Percentiles rank a stretch among this genome's conserved stretches.
Evolutionary conservation across 2,888 invertebrate genomes (phyloP).

Genomic region (Zygogramma bicolorata): DNA sequence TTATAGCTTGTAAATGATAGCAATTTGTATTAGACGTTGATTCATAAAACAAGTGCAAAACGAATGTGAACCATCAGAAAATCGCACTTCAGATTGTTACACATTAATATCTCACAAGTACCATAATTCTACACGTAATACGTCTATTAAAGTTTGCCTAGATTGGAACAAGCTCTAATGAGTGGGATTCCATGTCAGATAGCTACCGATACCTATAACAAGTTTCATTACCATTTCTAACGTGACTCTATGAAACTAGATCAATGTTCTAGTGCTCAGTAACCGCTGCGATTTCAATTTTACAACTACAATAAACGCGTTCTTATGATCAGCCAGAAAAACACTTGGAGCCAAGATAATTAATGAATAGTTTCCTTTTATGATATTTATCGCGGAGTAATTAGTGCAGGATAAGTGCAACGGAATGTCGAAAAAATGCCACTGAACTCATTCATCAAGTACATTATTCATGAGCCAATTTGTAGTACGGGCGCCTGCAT

Average conservation of each 20-base stretch:
- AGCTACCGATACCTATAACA: background rate
- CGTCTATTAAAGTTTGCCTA: too few relatives aligned
- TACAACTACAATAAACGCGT: slow-evolving; percentile 19
- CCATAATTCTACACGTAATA: too few relatives aligned
- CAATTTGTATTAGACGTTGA: too few relatives aligned
- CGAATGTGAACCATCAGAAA: too few relatives aligned
- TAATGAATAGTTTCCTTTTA: slow-evolving; percentile 32
- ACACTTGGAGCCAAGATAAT: slow-evolving; percentile 6
- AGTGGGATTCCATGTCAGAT: background rate
- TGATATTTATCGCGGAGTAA: slow-evolving; percentile 20
- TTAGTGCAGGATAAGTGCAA: slow-evolving; percentile 24
- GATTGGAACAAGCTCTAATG: too few relatives aligned
- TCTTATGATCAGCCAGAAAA: slow-evolving; percentile 9
- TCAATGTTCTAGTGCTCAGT: background rate
- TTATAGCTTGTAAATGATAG: too few relatives aligned
- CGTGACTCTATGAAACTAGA: background rate
- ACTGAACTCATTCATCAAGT: slow-evolving; percentile 16
- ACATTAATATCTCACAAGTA: too few relatives aligned
- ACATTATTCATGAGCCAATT: slow-evolving; percentile 15
- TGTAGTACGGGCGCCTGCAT: background rate
- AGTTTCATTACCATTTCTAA: background rate
- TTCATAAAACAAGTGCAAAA: too few relatives aligned
- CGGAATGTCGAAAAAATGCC: slow-evolving; percentile 31
- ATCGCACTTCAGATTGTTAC: too few relatives aligned
- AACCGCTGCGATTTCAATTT: background rate